These are phyloP conservation scores for Agrypnus murinus DNA, from an alignment of 2,888 invertebrate genomes.

Conservation along the genomic window DNA sequence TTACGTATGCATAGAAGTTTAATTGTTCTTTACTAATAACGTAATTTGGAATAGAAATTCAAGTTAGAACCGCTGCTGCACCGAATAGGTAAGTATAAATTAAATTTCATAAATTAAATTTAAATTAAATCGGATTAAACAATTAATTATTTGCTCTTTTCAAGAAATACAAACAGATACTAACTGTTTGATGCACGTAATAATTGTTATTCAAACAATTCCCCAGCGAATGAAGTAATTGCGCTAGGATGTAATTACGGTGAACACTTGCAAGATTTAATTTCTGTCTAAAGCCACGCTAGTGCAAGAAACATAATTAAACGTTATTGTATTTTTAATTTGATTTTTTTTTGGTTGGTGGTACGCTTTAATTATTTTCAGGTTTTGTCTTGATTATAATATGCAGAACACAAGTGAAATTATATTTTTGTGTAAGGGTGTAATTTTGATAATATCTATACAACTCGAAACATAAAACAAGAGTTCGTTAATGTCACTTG, in stretches of 20 bases:
- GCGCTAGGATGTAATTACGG: conserved; percentile 13
- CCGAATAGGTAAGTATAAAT: too few species aligned
- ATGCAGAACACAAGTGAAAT: too few species aligned
- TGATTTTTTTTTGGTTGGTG: conserved; percentile 1
- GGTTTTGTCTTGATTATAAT: neutral
- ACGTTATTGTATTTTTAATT: conserved; percentile 20
- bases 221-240: conserved; percentile 13
- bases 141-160: conserved; percentile 6
- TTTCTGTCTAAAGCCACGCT: neutral
- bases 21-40: too few species aligned
- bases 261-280: conserved; percentile 24
- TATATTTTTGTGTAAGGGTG: too few species aligned
- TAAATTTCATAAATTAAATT: too few species aligned
- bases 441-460: too few species aligned
- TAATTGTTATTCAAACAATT: conserved; percentile 22
- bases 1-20: too few species aligned
- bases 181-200: conserved; percentile 9
- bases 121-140: neutral
- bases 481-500: too few species aligned
- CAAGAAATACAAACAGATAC: neutral
- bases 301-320: conserved; percentile 6
- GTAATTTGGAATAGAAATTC: too few species aligned
- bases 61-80: too few species aligned
- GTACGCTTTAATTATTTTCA: neutral
- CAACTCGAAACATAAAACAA: too few species aligned